These are phyloP conservation scores for Acipenser ruthenus DNA, from an alignment of 2,797 vertebrate genomes.

Conservation along the genomic window DNA sequence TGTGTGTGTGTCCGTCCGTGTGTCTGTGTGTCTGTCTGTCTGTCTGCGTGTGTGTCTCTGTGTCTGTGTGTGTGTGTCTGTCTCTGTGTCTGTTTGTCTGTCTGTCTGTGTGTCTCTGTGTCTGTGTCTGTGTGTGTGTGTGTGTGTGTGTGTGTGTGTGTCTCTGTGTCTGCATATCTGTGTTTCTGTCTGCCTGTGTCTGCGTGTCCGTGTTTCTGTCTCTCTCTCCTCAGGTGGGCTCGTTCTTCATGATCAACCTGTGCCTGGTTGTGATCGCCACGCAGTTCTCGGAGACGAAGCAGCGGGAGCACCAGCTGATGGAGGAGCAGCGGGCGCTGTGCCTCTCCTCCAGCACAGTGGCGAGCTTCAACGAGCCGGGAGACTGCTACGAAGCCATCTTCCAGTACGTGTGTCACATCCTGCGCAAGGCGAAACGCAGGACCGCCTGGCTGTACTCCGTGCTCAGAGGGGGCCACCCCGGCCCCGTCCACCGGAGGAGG, in stretches of 20 bases:
- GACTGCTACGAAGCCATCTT: constrained; percentile 96
- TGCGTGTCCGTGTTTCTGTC: too few species aligned
- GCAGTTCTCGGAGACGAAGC: constrained; percentile 95
- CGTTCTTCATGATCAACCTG: constrained; percentile 99
- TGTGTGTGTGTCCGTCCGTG: too few species aligned
- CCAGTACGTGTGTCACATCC: constrained; percentile 86
- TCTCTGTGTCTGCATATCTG: too few species aligned
- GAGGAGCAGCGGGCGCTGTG: constrained; percentile 84
- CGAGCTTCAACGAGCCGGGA: constrained; percentile 82
- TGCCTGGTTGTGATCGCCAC: constrained; percentile 96
- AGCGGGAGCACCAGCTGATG: constrained; percentile 94
- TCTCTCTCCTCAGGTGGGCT: constrained; percentile 71
- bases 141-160: too few species aligned
- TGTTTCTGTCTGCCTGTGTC: constrained; percentile 9
- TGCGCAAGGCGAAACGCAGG: constrained; percentile 87
- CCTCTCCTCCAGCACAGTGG: constrained; percentile 84
- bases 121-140: too few species aligned
- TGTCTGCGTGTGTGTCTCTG: too few species aligned
- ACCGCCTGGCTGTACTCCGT: constrained; percentile 80
- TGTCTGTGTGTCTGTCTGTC: too few species aligned
- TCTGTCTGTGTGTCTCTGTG: too few species aligned
- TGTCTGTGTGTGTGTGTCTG: too few species aligned
- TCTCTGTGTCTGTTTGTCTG: too few species aligned
- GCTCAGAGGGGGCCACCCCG: constrained; percentile 62
- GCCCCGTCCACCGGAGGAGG: constrained; percentile 38